phyloP scores from a whole-genome alignment of 2,888 invertebrate genomes.

The Diachrysia chrysitis region DNA sequence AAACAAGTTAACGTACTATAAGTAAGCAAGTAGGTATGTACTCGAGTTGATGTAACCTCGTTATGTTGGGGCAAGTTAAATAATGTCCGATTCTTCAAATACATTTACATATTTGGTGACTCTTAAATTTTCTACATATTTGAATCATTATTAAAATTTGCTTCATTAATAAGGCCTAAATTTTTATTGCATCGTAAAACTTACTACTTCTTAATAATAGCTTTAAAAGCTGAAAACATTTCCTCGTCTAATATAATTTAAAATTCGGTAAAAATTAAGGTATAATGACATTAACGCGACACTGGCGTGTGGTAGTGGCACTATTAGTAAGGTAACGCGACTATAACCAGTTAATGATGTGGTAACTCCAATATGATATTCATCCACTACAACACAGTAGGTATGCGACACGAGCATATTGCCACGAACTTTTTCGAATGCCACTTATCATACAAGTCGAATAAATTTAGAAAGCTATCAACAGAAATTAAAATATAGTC shows the following conservation, averaged over 20 bases:
- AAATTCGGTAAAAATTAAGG: conserved; percentile 32
- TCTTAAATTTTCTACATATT: conserved; percentile 53
- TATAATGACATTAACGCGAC: conserved; percentile 37
- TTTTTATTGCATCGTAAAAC: conserved; percentile 28
- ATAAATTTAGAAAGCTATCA: conserved; percentile 77
- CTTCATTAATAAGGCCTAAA: conserved; percentile 43
- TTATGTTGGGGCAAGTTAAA: conserved; percentile 78
- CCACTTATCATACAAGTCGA: conserved; percentile 72
- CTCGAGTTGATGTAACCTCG: conserved; percentile 84
- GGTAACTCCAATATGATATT: conserved; percentile 75
- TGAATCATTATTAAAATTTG: conserved; percentile 50
- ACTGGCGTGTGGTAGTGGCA: conserved; percentile 49
- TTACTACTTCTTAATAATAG: conserved; percentile 1
- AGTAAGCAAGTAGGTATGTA: conserved; percentile 74
- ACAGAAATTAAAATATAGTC: conserved; percentile 67
- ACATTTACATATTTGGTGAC: conserved; percentile 64
- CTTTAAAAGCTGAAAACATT: conserved; percentile 23
- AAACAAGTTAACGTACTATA: conserved; percentile 82
- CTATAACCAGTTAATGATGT: conserved; percentile 77
- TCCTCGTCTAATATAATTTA: conserved; percentile 15
- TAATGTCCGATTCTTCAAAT: conserved; percentile 73
- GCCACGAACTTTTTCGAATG: conserved; percentile 67
- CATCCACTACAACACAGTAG: conserved; percentile 59
- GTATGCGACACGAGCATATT: conserved; percentile 65
- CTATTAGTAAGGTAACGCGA: conserved; percentile 65